Percentiles rank a stretch among this genome's conserved stretches.
Evolutionary conservation across 2,888 invertebrate genomes (phyloP).

Genomic region (Papilio protenor): DNA sequence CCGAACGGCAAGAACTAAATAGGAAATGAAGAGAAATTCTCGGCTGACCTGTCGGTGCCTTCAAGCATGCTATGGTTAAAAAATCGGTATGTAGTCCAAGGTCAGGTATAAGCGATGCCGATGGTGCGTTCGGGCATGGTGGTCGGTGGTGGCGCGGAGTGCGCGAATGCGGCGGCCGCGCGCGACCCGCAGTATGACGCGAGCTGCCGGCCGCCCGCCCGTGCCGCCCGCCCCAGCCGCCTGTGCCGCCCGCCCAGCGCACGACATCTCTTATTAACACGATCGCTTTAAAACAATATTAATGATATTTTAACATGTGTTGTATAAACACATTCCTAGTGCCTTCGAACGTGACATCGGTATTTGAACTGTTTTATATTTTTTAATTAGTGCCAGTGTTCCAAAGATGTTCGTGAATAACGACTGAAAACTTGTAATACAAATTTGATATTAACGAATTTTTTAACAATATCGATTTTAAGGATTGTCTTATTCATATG

Average conservation of each 20-base stretch:
- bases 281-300: conserved; percentile 48
- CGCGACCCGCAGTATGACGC: conserved; percentile 79
- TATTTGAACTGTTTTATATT: conserved; percentile 35
- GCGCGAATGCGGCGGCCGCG: conserved; percentile 59
- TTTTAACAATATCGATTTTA: conserved; percentile 27
- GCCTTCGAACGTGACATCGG: conserved; percentile 63
- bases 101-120: conserved; percentile 78
- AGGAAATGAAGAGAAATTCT: conserved; percentile 33
- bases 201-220: conserved; percentile 72
- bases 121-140: conserved; percentile 68
- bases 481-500: conserved; percentile 1
- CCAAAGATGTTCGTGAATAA: conserved; percentile 28
- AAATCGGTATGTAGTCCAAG: conserved; percentile 68
- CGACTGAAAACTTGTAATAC: conserved; percentile 22
- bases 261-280: conserved; percentile 57
- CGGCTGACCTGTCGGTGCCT: conserved; percentile 38
- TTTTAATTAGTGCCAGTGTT: conserved; percentile 38
- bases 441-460: conserved; percentile 3
- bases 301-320: conserved; percentile 51
- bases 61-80: conserved; percentile 52
- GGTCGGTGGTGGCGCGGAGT: conserved; percentile 51
- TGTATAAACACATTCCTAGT: conserved; percentile 56
- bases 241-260: conserved; percentile 67
- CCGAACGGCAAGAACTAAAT: neutral
- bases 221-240: conserved; percentile 59